A percentile compares a stretch with the other conserved stretches of the same genome.
Evolutionary conservation across 2,113 vertebrate species (phyloP).

Genomic region (Sinocyclocheilus anophthalmus): DNA sequence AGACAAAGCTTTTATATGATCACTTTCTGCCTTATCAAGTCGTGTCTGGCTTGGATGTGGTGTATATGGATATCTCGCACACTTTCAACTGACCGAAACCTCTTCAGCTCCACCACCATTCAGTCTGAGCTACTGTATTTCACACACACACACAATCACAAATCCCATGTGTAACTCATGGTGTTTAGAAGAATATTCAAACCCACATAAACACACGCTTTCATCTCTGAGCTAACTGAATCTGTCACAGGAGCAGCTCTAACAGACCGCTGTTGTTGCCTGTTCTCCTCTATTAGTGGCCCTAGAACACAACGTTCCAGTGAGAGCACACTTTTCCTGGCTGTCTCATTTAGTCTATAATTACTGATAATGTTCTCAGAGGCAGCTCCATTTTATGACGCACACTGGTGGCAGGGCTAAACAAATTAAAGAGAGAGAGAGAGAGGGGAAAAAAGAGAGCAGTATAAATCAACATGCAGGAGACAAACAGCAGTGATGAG

Average conservation of each 20-base stretch:
- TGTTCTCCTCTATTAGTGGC: conserved; percentile 28
- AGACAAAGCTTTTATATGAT: neutral
- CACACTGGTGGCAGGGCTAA: conserved; percentile 36
- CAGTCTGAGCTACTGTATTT: conserved; percentile 6
- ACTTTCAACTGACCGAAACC: too few species aligned
- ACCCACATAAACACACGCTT: neutral
- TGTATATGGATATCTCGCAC: too few species aligned
- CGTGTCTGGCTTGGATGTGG: neutral
- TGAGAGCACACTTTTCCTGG: conserved; percentile 40
- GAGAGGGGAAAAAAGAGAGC: neutral
- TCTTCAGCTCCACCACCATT: neutral
- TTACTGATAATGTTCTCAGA: conserved; percentile 65
- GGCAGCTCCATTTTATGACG: conserved; percentile 57
- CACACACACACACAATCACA: neutral
- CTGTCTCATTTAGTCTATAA: conserved; percentile 71
- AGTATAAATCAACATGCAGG: conserved; percentile 33
- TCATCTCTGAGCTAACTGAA: conserved; percentile 4
- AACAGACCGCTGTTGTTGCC: conserved; percentile 26
- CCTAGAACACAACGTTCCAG: conserved; percentile 49
- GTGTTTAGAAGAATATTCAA: conserved; percentile 7
- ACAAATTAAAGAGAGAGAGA: neutral
- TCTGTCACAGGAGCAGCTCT: conserved; percentile 15
- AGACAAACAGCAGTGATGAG: conserved; percentile 32
- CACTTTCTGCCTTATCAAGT: neutral
- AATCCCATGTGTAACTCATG: neutral